Evolutionary conservation across 2,113 vertebrate species (phyloP).

Genomic region (Sylvilagus bachmani): DNA sequence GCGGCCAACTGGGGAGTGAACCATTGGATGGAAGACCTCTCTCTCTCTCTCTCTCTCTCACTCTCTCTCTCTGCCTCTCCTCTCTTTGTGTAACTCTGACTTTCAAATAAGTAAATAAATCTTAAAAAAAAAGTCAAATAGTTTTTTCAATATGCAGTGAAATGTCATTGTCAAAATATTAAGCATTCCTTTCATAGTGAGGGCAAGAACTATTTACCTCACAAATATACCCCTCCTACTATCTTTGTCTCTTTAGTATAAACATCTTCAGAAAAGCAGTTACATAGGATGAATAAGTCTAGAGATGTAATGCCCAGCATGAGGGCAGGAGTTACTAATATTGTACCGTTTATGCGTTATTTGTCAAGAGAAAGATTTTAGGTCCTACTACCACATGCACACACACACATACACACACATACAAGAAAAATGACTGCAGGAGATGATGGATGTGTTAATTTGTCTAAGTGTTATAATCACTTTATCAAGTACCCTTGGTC

Average conservation of each 20-base stretch:
- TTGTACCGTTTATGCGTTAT: neutral
- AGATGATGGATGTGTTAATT: neutral
- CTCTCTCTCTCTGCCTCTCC: too few relatives aligned
- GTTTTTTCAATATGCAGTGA: neutral
- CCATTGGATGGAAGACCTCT: too few relatives aligned
- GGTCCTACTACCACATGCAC: accelerated
- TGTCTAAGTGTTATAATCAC: neutral
- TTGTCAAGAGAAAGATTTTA: neutral
- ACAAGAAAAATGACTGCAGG: neutral
- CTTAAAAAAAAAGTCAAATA: neutral
- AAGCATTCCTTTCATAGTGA: neutral
- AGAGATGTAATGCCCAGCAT: neutral
- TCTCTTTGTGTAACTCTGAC: too few relatives aligned
- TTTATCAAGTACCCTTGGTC: neutral
- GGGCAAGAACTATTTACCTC: neutral
- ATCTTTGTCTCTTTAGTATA: neutral
- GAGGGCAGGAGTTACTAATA: neutral
- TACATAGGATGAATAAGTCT: neutral
- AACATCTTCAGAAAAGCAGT: neutral
- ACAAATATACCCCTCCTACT: neutral
- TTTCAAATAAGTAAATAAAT: too few relatives aligned
- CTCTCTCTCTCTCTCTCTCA: too few relatives aligned
- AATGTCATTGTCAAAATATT: constrained; percentile 2
- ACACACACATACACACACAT: neutral
- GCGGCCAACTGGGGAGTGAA: too few relatives aligned